A percentile compares a stretch with the other conserved stretches of the same genome.
Conservation (phyloP, 2,113 vertebrate genomes). For the Chaetorhynchus papuensis region DNA sequence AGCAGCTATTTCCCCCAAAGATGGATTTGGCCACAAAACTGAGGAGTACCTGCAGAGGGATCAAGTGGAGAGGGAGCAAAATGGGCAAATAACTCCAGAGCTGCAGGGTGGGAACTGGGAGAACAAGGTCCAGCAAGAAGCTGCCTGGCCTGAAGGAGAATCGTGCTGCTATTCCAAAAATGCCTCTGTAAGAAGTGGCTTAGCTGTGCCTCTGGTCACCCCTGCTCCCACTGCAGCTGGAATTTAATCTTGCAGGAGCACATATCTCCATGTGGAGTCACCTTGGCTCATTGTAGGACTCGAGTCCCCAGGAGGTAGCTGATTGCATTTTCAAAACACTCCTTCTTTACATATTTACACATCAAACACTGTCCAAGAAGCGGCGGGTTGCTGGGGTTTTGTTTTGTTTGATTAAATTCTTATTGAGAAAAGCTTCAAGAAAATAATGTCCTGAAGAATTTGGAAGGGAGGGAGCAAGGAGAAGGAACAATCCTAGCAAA, state of each 20-base stretch:
- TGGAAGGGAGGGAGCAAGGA: background rate
- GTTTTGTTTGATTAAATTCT: slow-evolving; percentile 64
- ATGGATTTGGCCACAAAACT: background rate
- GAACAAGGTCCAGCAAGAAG: background rate
- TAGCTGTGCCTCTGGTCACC: slow-evolving; percentile 6
- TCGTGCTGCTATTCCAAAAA: background rate
- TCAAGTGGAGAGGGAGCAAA: background rate
- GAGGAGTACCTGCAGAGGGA: background rate
- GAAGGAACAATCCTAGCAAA: slow-evolving; percentile 44
- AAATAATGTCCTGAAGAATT: slow-evolving; percentile 56
- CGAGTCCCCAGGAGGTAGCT: slow-evolving; percentile 21
- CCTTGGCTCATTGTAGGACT: slow-evolving; percentile 26
- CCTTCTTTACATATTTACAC: slow-evolving; percentile 64
- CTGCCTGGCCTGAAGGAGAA: background rate
- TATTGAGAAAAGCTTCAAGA: slow-evolving; percentile 42
- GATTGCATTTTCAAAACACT: slow-evolving; percentile 39
- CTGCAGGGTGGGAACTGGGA: background rate
- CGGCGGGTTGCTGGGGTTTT: slow-evolving; percentile 39
- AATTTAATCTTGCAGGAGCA: slow-evolving; percentile 36
- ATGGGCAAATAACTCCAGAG: background rate
- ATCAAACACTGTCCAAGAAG: slow-evolving; percentile 58
- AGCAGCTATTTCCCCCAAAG: background rate
- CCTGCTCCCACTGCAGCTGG: slow-evolving; percentile 8
- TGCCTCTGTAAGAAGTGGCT: background rate
- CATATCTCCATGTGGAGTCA: background rate